Evolutionary conservation across 2,113 vertebrate species (phyloP).

Genomic region (Zeus faber): DNA sequence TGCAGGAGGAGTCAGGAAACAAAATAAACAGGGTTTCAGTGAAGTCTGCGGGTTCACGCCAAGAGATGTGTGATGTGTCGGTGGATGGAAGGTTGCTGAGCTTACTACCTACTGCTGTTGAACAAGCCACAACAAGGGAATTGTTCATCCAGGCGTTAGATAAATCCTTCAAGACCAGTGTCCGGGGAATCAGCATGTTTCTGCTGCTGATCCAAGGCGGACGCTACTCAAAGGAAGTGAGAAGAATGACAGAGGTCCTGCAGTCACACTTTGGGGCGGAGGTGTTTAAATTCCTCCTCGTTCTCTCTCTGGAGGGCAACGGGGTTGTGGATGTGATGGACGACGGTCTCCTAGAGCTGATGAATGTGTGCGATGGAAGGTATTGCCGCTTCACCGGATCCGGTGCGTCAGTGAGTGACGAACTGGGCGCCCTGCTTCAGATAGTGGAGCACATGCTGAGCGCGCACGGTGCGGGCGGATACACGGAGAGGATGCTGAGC

Average conservation of each 20-base stretch:
- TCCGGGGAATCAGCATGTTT: slow-evolving; percentile 19
- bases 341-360: slow-evolving; percentile 39
- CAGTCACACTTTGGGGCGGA: slow-evolving; percentile 27
- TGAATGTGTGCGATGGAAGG: slow-evolving; percentile 30
- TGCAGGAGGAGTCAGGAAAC: not conserved
- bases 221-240: slow-evolving; percentile 25
- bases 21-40: slow-evolving; percentile 7
- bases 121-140: slow-evolving; percentile 24
- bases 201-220: slow-evolving; percentile 44
- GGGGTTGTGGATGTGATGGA: slow-evolving; percentile 22
- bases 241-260: slow-evolving; percentile 32
- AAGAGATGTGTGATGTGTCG: slow-evolving; percentile 23
- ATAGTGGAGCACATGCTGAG: slow-evolving; percentile 27
- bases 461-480: slow-evolving; percentile 11
- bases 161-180: slow-evolving; percentile 23
- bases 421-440: slow-evolving; percentile 7
- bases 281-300: slow-evolving; percentile 28
- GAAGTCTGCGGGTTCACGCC: slow-evolving; percentile 15
- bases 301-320: slow-evolving; percentile 41
- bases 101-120: slow-evolving; percentile 25
- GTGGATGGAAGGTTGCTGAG: slow-evolving; percentile 4
- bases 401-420: not conserved
- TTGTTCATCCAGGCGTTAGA: slow-evolving; percentile 10
- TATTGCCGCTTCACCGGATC: slow-evolving; percentile 21
- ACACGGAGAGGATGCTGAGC: slow-evolving; percentile 28